Percentiles rank a stretch among this genome's conserved stretches.
These are phyloP conservation scores for Beaufortia kweichowensis DNA, from an alignment of 2,113 vertebrate genomes.

Conservation along the genomic window DNA sequence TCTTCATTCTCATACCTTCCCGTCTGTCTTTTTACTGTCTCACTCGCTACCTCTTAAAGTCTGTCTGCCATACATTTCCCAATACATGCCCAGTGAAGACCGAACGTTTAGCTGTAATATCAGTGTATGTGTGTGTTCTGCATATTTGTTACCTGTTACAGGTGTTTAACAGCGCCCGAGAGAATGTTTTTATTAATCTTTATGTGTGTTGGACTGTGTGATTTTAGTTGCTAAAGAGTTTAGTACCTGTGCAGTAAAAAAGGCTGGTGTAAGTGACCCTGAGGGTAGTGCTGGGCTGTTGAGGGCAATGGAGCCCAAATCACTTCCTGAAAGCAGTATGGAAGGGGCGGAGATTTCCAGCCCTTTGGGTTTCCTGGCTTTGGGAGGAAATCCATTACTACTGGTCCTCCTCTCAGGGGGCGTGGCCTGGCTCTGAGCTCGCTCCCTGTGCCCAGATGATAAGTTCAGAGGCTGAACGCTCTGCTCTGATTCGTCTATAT, in stretches of 20 bases:
- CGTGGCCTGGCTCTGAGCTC: slow-evolving; percentile 65
- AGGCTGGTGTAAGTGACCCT: slow-evolving; percentile 86
- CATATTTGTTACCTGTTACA: neutral
- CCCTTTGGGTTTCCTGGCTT: slow-evolving; percentile 89
- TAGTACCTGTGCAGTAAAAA: slow-evolving; percentile 90
- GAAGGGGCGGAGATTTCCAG: slow-evolving; percentile 85
- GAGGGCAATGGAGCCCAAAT: slow-evolving; percentile 86
- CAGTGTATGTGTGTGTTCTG: slow-evolving; percentile 21
- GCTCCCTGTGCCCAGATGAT: slow-evolving; percentile 82
- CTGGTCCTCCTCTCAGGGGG: slow-evolving; percentile 56
- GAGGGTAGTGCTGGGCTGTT: slow-evolving; percentile 89
- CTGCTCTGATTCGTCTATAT: slow-evolving; percentile 75
- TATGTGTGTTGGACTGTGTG: too few relatives aligned
- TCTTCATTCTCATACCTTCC: slow-evolving; percentile 47
- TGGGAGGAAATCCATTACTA: slow-evolving; percentile 77
- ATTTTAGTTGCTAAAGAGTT: too few relatives aligned
- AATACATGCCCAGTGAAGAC: slow-evolving; percentile 19
- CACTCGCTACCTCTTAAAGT: slow-evolving; percentile 48
- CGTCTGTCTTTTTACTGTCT: slow-evolving; percentile 44
- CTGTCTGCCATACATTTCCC: slow-evolving; percentile 26
- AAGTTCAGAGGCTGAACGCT: slow-evolving; percentile 87
- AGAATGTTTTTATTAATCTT: neutral
- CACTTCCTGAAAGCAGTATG: slow-evolving; percentile 82
- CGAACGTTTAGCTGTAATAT: neutral
- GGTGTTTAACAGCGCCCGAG: neutral